Evolutionary conservation across 2,113 vertebrate genomes (phyloP).

Genomic region (Hemibagrus wyckioides): DNA sequence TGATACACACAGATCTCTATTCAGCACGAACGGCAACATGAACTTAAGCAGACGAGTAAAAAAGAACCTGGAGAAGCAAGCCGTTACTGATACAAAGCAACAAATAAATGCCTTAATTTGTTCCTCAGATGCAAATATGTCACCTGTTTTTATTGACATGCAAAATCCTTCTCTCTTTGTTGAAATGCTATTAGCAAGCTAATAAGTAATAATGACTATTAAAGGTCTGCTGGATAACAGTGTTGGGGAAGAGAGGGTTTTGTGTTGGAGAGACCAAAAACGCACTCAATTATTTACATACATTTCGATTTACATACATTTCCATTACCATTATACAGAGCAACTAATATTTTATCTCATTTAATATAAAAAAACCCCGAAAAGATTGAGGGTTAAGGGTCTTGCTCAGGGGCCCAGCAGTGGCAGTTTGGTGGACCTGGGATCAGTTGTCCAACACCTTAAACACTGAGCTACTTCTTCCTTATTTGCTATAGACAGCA

Average conservation of each 20-base stretch:
- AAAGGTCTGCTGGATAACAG: not conserved
- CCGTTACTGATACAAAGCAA: not conserved
- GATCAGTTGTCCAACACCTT: too few species aligned
- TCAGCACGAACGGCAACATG: not conserved
- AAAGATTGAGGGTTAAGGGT: too few species aligned
- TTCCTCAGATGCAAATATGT: slow-evolving; percentile 13
- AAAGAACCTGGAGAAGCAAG: not conserved
- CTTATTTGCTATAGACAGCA: not conserved
- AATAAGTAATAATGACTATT: not conserved
- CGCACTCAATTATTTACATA: not conserved
- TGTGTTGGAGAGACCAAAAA: not conserved
- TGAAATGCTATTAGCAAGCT: slow-evolving; percentile 3
- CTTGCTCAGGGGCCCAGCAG: too few species aligned
- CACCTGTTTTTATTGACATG: slow-evolving; percentile 16
- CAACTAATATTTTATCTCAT: too few species aligned
- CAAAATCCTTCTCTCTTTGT: slow-evolving; percentile 2
- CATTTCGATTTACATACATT: too few species aligned
- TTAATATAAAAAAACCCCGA: too few species aligned
- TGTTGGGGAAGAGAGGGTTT: not conserved
- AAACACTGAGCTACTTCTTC: too few species aligned
- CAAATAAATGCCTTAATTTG: not conserved
- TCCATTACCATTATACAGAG: too few species aligned
- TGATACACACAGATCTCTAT: not conserved
- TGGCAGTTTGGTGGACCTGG: too few species aligned
- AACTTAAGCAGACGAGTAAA: not conserved